Conservation (phyloP, 2,113 vertebrate genomes). For the Anolis sagrei region DNA sequence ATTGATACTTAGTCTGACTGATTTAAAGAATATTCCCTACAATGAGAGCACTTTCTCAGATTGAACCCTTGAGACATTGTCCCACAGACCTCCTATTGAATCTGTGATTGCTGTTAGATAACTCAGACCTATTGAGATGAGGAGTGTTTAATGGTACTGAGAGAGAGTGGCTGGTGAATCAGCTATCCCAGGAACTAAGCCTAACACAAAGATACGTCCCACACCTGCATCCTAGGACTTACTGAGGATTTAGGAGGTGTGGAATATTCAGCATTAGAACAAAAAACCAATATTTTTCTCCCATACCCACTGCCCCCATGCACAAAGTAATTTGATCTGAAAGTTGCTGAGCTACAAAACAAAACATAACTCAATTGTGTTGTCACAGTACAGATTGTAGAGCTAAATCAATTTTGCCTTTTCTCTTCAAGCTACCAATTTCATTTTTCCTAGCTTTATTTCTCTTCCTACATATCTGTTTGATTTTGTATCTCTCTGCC, state of each 20-base stretch:
- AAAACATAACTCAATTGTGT: neutral
- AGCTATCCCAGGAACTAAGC: neutral
- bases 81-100: neutral
- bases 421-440: fast-evolving
- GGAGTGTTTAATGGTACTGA: neutral
- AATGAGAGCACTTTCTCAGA: neutral
- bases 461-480: neutral
- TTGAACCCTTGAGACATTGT: neutral
- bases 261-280: constrained; percentile 8
- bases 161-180: neutral
- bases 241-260: constrained; percentile 3
- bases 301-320: neutral
- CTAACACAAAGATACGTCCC: neutral
- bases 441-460: fast-evolving
- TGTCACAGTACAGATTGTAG: neutral
- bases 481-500: neutral
- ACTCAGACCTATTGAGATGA: neutral
- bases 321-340: neutral
- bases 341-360: constrained; percentile 20
- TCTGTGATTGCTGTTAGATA: neutral
- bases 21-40: neutral
- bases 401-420: neutral
- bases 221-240: neutral
- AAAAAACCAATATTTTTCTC: neutral
- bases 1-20: neutral